Percentiles rank a stretch among this genome's conserved stretches.
phyloP scores from a whole-genome alignment of 2,113 vertebrate genomes.

The Burhinus bistriatus region DNA sequence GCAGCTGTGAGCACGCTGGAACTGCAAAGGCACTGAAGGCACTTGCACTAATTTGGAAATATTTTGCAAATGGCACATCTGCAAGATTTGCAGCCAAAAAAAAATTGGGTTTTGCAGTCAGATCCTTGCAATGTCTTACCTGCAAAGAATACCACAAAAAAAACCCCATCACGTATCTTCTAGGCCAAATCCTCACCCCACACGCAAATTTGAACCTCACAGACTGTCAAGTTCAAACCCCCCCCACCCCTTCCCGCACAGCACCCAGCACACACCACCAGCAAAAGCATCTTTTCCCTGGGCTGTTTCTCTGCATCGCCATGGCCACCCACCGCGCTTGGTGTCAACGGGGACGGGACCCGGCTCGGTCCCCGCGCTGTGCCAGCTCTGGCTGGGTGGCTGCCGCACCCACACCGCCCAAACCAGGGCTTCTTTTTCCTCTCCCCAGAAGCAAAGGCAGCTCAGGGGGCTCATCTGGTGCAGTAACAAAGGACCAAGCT shows the following conservation, averaged over 20 bases:
- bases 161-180: neutral
- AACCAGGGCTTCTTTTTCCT: neutral
- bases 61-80: neutral
- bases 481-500: neutral
- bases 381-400: neutral
- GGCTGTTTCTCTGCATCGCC: neutral
- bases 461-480: neutral
- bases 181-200: neutral
- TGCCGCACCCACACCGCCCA: neutral
- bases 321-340: fast-evolving
- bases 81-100: neutral
- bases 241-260: neutral
- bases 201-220: neutral
- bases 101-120: neutral
- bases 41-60: neutral
- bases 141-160: neutral
- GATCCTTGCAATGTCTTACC: neutral
- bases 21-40: neutral
- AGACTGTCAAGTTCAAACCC: neutral
- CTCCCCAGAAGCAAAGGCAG: neutral
- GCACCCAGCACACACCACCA: neutral
- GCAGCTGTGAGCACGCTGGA: neutral
- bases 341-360: fast-evolving
- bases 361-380: fast-evolving
- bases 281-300: neutral